These are phyloP conservation scores for Carabus problematicus DNA, from an alignment of 2,888 invertebrate species.

Conservation along the genomic window DNA sequence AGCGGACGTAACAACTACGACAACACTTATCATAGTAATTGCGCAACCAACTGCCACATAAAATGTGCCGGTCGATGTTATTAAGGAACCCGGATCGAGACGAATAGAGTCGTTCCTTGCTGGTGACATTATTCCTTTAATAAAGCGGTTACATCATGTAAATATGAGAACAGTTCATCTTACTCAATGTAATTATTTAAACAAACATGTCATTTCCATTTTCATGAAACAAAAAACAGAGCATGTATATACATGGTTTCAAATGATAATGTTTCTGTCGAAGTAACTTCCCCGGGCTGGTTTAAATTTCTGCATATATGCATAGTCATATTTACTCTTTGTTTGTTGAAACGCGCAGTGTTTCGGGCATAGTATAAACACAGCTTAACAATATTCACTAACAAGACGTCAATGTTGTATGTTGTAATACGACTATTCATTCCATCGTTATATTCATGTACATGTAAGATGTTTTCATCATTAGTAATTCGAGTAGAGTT, in stretches of 20 bases:
- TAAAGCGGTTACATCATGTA: background rate
- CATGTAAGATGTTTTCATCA: background rate
- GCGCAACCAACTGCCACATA: conserved; percentile 86
- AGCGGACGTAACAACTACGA: conserved; percentile 73
- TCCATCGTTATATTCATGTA: conserved; percentile 9
- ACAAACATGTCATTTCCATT: conserved; percentile 44
- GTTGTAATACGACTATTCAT: conserved; percentile 8
- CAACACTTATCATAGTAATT: conserved; percentile 71
- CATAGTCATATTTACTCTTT: too few relatives aligned
- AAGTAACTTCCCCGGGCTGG: too few relatives aligned
- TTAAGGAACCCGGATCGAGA: conserved; percentile 71
- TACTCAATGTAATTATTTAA: too few relatives aligned
- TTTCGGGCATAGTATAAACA: background rate
- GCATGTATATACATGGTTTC: too few relatives aligned
- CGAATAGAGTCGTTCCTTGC: conserved; percentile 77
- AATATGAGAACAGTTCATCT: too few relatives aligned
- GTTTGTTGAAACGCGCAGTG: too few relatives aligned
- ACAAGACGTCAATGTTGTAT: background rate
- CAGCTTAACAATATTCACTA: conserved; percentile 5
- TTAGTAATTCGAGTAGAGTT: conserved; percentile 7
- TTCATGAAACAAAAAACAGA: conserved; percentile 34
- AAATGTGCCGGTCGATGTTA: conserved; percentile 71
- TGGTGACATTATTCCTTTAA: conserved; percentile 56
- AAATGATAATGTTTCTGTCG: too few relatives aligned
- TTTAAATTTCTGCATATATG: too few relatives aligned